A percentile compares a stretch with the other conserved stretches of the same genome.
phyloP scores from a whole-genome alignment of 92 coral and sea anemone species.

The Heliopora coerulea region DNA sequence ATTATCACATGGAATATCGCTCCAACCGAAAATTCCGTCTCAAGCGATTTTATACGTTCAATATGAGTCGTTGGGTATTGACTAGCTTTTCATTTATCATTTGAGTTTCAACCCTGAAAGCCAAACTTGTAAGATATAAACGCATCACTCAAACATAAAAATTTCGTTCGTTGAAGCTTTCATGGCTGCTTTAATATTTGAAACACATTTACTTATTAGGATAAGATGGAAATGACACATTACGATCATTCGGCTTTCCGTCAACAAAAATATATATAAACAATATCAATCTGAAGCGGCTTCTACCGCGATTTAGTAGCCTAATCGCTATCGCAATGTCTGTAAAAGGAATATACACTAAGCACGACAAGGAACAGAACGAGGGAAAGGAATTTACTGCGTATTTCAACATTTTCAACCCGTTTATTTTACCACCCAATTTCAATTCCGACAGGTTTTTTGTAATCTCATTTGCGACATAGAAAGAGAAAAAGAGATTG shows the following conservation, averaged over 20 bases:
- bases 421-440: neutral
- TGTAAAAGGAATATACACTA: slow-evolving; percentile 3
- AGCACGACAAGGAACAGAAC: neutral
- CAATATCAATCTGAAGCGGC: slow-evolving; percentile 25
- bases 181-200: too few relatives aligned
- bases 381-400: too few relatives aligned
- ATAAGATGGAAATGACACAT: neutral
- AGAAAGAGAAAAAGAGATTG: neutral
- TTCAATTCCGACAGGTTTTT: neutral
- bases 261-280: too few relatives aligned
- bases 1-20: slow-evolving; percentile 13
- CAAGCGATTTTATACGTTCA: neutral
- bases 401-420: too few relatives aligned
- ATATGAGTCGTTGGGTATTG: neutral
- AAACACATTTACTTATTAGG: too few relatives aligned
- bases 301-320: slow-evolving; percentile 8
- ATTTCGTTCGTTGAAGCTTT: too few relatives aligned
- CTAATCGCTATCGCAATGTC: slow-evolving; percentile 18
- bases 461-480: neutral
- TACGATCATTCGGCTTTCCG: neutral
- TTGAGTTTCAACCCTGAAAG: neutral
- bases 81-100: neutral
- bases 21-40: neutral
- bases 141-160: too few relatives aligned
- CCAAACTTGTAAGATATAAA: neutral